Evolutionary conservation across 1,140 invertebrate species (phyloP).

Genomic region (Diploscapter pachys): DNA sequence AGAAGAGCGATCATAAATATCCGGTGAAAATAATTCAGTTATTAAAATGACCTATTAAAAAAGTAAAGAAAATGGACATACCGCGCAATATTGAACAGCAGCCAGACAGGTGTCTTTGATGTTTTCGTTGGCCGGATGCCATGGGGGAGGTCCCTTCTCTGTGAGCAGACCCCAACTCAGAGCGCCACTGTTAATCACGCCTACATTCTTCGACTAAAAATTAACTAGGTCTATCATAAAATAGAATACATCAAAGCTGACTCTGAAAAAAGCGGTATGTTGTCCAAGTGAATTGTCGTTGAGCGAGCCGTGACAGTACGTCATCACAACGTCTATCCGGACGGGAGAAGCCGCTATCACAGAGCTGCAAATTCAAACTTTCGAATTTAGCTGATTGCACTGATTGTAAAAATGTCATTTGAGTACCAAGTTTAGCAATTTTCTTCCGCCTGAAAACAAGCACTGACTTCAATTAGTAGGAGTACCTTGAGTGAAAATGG

Average conservation of each 20-base stretch:
- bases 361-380: constrained; percentile 60
- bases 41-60: background rate
- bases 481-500: too few relatives aligned
- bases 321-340: constrained; percentile 72
- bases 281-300: constrained; percentile 74
- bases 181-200: constrained; percentile 76
- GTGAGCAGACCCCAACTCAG: constrained; percentile 78
- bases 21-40: background rate
- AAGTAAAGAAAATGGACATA: constrained; percentile 35
- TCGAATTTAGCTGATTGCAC: background rate
- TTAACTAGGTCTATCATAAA: background rate
- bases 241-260: constrained; percentile 64
- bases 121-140: constrained; percentile 76
- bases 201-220: constrained; percentile 70
- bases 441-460: too few relatives aligned
- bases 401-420: too few relatives aligned
- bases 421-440: too few relatives aligned
- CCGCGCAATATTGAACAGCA: constrained; percentile 60
- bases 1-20: too few relatives aligned
- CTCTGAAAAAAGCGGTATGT: constrained; percentile 70
- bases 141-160: constrained; percentile 71
- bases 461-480: too few relatives aligned
- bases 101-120: constrained; percentile 66
- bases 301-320: constrained; percentile 75
- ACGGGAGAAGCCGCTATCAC: constrained; percentile 70